phyloP scores from a whole-genome alignment of 2,797 vertebrate species.

The Rhynchotus rufescens region DNA sequence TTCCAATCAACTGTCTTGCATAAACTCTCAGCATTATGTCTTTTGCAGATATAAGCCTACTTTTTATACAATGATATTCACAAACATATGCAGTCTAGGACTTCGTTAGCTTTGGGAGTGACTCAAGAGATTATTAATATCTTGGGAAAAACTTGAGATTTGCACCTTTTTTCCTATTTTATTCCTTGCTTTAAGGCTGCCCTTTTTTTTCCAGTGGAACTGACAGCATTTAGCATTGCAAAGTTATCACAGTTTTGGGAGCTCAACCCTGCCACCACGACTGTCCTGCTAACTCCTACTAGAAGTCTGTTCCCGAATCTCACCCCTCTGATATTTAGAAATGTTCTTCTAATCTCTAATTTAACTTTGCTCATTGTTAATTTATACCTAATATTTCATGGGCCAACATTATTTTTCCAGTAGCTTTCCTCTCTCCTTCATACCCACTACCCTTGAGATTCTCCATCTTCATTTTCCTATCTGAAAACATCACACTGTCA shows the following conservation, averaged over 20 bases:
- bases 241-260: neutral
- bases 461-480: neutral
- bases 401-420: neutral
- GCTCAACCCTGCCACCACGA: neutral
- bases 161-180: neutral
- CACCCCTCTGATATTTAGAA: neutral
- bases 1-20: neutral
- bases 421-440: constrained; percentile 23
- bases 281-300: neutral
- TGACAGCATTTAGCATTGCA: neutral
- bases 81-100: neutral
- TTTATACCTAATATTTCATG: neutral
- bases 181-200: neutral
- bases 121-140: neutral
- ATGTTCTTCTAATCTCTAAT: neutral
- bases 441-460: neutral
- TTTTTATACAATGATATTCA: neutral
- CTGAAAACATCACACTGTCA: neutral
- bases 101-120: neutral
- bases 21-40: neutral
- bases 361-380: neutral
- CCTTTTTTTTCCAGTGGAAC: neutral
- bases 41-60: neutral
- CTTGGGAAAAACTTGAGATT: neutral
- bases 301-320: neutral